Conservation (phyloP, 30 jellyfish, hydroid and myxozoan species). For the Clytia hemisphaerica region DNA sequence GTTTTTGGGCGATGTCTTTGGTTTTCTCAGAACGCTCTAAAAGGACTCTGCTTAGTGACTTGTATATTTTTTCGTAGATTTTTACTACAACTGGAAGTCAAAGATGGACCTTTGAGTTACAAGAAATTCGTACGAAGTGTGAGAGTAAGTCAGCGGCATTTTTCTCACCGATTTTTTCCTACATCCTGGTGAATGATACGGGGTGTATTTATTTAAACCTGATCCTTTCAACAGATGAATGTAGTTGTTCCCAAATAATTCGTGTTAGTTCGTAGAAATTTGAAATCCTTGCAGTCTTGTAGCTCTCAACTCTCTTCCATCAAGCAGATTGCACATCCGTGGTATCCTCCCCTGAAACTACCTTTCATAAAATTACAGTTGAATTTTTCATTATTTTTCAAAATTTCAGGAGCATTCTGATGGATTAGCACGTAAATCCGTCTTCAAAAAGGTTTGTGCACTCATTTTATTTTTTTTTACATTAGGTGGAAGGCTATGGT, state of each 20-base stretch:
- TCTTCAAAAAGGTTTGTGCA: too few species aligned
- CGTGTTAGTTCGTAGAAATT: too few species aligned
- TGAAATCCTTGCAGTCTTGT: too few species aligned
- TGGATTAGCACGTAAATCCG: too few species aligned
- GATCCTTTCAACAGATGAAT: not conserved
- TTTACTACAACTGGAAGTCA: not conserved
- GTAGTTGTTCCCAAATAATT: not conserved
- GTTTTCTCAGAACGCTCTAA: not conserved
- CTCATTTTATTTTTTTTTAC: too few species aligned
- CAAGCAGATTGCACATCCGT: too few species aligned
- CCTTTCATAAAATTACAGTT: too few species aligned
- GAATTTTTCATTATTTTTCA: too few species aligned
- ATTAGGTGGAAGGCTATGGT: too few species aligned
- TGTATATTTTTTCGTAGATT: not conserved
- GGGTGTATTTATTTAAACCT: not conserved
- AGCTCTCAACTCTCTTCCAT: too few species aligned
- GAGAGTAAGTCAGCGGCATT: not conserved
- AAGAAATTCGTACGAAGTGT: not conserved
- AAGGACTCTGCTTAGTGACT: not conserved
- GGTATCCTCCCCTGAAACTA: too few species aligned
- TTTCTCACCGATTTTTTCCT: not conserved
- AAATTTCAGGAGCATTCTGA: too few species aligned
- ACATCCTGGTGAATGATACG: not conserved
- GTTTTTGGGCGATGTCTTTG: not conserved
- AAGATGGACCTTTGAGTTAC: not conserved